A percentile compares a stretch with the other conserved stretches of the same genome.
Conservation (phyloP, 2,113 vertebrate species). For the Phalacrocorax brasilianus region DNA sequence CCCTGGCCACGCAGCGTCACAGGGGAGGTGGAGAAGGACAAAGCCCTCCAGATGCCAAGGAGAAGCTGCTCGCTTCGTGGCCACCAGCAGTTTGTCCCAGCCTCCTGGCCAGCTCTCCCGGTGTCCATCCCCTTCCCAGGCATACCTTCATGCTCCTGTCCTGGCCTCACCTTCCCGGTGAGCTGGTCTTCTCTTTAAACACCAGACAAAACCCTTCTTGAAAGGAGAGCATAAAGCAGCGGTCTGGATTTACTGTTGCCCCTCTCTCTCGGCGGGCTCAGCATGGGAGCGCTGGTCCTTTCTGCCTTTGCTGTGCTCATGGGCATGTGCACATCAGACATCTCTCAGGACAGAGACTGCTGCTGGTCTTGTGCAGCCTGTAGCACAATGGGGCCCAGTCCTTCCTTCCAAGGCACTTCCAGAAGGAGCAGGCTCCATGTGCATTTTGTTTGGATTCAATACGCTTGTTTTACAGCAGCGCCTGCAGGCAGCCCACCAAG, state of each 20-base stretch:
- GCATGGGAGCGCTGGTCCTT: not conserved
- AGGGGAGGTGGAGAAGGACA: not conserved
- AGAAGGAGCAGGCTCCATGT: not conserved
- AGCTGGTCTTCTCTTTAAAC: not conserved
- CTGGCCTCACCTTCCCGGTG: not conserved
- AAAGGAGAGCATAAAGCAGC: not conserved
- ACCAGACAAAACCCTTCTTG: not conserved
- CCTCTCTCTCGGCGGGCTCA: not conserved
- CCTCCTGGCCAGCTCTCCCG: not conserved
- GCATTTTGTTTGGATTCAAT: not conserved
- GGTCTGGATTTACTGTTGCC: not conserved
- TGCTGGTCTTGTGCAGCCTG: not conserved
- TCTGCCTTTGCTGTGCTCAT: not conserved
- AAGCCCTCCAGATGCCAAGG: not conserved
- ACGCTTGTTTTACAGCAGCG: not conserved
- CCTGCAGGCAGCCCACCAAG: constrained; percentile 27
- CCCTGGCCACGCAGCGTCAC: rapidly evolving
- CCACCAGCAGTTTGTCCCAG: not conserved
- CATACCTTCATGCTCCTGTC: not conserved
- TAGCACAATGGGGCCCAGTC: not conserved
- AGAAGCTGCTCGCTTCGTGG: not conserved
- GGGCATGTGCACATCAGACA: not conserved
- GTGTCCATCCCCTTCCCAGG: not conserved
- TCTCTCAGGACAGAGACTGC: not conserved
- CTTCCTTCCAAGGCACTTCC: not conserved